These are phyloP conservation scores for Gavia stellata DNA, from an alignment of 2,113 vertebrate genomes.

Conservation along the genomic window DNA sequence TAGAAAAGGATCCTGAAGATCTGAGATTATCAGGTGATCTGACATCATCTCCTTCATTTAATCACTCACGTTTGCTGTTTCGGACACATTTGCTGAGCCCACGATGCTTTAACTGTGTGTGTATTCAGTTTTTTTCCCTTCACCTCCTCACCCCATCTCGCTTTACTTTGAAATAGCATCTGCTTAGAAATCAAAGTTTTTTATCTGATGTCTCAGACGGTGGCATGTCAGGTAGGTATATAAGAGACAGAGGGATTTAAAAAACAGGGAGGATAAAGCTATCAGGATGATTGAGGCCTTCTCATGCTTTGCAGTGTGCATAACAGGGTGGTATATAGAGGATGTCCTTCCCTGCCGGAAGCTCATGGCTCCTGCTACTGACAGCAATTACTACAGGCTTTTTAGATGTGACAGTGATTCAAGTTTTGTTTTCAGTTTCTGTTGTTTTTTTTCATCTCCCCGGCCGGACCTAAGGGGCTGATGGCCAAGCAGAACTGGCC, in stretches of 20 bases:
- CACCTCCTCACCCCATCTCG: not conserved
- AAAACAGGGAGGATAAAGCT: not conserved
- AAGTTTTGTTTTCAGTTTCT: not conserved
- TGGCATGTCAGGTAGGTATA: not conserved
- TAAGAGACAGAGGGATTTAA: not conserved
- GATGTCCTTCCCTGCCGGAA: not conserved
- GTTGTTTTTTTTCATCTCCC: not conserved
- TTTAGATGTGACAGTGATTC: not conserved
- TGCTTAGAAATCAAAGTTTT: slow-evolving; percentile 15
- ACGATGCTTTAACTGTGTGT: not conserved
- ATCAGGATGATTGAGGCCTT: not conserved
- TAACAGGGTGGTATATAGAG: not conserved
- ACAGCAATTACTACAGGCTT: not conserved
- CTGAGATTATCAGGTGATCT: not conserved
- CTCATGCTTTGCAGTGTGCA: fast-evolving
- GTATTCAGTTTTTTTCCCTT: not conserved
- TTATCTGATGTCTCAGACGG: not conserved
- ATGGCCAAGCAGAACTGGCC: not conserved
- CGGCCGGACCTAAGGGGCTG: not conserved
- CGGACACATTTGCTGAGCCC: not conserved
- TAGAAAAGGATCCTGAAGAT: not conserved
- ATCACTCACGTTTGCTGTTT: not conserved
- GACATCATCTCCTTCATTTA: not conserved
- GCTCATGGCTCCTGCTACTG: not conserved
- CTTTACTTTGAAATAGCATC: not conserved